phyloP scores from a whole-genome alignment of 2,113 vertebrate genomes.

The Planiliza haematocheilus region DNA sequence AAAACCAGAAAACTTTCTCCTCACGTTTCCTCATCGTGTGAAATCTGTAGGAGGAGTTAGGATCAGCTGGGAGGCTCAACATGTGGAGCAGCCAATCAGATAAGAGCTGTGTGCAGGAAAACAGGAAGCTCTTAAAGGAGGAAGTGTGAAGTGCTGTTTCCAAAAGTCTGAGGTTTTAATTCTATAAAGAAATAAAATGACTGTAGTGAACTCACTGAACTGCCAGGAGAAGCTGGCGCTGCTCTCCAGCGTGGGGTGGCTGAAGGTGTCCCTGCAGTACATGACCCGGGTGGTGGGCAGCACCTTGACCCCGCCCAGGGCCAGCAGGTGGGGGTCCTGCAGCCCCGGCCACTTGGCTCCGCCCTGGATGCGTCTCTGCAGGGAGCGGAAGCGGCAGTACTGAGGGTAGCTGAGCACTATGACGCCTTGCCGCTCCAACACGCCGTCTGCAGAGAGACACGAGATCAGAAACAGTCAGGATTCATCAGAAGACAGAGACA shows the following conservation, averaged over 20 bases:
- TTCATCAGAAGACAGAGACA: too few relatives aligned
- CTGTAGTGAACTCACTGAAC: conserved; percentile 78
- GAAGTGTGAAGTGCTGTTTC: conserved; percentile 1
- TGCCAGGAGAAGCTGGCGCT: conserved; percentile 79
- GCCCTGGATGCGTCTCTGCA: conserved; percentile 80
- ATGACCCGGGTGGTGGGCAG: conserved; percentile 74
- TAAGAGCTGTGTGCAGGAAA: neutral
- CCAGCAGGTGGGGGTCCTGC: conserved; percentile 81
- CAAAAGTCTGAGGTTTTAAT: too few relatives aligned
- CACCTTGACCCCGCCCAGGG: conserved; percentile 80
- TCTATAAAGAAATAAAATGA: too few relatives aligned
- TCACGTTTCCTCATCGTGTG: too few relatives aligned
- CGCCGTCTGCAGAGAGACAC: conserved; percentile 25
- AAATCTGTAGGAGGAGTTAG: too few relatives aligned
- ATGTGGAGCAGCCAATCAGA: too few relatives aligned
- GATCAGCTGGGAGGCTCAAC: too few relatives aligned
- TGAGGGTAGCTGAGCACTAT: conserved; percentile 86
- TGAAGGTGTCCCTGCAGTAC: conserved; percentile 87
- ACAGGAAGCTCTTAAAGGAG: too few relatives aligned
- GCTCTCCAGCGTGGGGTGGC: conserved; percentile 82
- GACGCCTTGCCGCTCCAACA: conserved; percentile 40
- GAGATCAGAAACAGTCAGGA: neutral
- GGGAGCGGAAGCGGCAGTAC: conserved; percentile 86
- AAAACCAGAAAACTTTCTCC: neutral
- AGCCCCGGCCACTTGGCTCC: conserved; percentile 28